Conservation (phyloP, 2,888 invertebrate species). For the Mylabris sibirica region DNA sequence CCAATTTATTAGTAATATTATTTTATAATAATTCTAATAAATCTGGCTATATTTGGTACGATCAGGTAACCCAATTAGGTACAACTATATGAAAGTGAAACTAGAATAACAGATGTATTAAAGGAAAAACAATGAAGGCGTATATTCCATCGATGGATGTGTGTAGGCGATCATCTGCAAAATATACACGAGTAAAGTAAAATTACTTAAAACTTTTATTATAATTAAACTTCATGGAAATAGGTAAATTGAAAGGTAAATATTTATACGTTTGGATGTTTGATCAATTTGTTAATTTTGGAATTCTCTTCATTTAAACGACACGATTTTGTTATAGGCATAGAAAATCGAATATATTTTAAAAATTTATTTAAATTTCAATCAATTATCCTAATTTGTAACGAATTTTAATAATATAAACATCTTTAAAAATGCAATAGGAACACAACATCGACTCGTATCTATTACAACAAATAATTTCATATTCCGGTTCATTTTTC, state of each 20-base stretch:
- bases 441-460: not conserved
- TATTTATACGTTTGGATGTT: too few species aligned
- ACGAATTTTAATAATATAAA: not conserved
- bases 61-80: conserved; percentile 28
- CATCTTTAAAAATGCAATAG: not conserved
- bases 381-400: not conserved
- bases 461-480: not conserved
- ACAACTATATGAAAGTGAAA: conserved; percentile 26
- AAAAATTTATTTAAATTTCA: too few species aligned
- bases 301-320: too few species aligned
- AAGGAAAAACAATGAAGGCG: conserved; percentile 21
- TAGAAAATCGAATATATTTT: too few species aligned
- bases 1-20: not conserved
- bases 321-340: too few species aligned
- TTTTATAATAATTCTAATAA: conserved; percentile 3
- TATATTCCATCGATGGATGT: conserved; percentile 13
- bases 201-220: not conserved
- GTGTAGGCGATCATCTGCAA: conserved; percentile 26
- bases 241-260: not conserved
- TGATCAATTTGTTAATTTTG: too few species aligned
- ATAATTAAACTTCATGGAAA: not conserved
- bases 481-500: not conserved
- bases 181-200: conserved; percentile 17
- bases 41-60: conserved; percentile 24
- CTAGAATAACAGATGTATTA: conserved; percentile 17